Conservation (phyloP, 2,113 vertebrate genomes). For the human (Homo sapiens) region GRCh38 chr11:71921501-71922000, state of each 20-base stretch:
- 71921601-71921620: neutral
- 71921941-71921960: neutral
- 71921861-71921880: neutral
- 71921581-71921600: conserved; percentile 5
- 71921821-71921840: neutral
- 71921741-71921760: neutral
- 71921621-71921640: neutral
- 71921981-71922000: neutral
- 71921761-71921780: neutral
- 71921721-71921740: neutral
- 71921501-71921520: no score
- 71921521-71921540: no score
- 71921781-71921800: neutral
- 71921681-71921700: neutral
- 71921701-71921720: neutral
- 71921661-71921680: neutral
- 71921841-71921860: neutral
- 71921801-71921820: neutral
- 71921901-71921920: neutral
- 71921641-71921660: conserved; percentile 29
- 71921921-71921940: neutral
- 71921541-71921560: no score
- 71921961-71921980: neutral
- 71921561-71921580: neutral
- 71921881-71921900: neutral